These are phyloP conservation scores for Myoxocephalus aenaeus DNA, from an alignment of 2,797 vertebrate species.

Conservation along the genomic window DNA sequence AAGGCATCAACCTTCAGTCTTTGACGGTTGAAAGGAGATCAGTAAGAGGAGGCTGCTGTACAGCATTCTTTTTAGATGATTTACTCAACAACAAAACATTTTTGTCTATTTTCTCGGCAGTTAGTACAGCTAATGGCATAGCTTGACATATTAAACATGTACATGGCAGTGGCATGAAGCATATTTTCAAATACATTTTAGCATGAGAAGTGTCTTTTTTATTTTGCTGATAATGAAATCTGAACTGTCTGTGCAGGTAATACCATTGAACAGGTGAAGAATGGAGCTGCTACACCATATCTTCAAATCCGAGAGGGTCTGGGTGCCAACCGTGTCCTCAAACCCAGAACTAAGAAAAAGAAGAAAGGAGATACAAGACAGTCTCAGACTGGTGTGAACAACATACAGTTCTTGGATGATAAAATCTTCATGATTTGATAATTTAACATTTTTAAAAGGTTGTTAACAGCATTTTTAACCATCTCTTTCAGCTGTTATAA, in stretches of 20 bases:
- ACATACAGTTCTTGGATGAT: neutral
- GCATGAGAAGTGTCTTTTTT: neutral
- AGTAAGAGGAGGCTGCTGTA: neutral
- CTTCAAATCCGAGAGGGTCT: constrained; percentile 95
- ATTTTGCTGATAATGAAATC: neutral
- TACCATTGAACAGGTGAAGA: constrained; percentile 93
- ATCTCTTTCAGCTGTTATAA: constrained; percentile 92
- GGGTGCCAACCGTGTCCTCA: constrained; percentile 91
- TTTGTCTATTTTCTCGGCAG: neutral
- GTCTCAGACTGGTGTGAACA: constrained; percentile 94
- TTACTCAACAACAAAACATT: neutral
- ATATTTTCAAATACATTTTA: neutral
- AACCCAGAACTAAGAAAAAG: constrained; percentile 95
- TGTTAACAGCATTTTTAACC: constrained; percentile 6
- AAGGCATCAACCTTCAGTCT: neutral
- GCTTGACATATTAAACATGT: neutral
- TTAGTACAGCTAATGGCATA: neutral
- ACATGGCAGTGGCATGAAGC: neutral
- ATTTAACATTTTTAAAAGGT: neutral
- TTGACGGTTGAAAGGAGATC: constrained; percentile 9
- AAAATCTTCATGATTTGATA: neutral
- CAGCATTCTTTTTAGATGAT: neutral
- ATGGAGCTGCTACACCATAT: constrained; percentile 90
- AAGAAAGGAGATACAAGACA: constrained; percentile 95
- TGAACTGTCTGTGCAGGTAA: constrained; percentile 85